Conservation (phyloP, 2,113 vertebrate genomes). For the Tinamus guttatus region DNA sequence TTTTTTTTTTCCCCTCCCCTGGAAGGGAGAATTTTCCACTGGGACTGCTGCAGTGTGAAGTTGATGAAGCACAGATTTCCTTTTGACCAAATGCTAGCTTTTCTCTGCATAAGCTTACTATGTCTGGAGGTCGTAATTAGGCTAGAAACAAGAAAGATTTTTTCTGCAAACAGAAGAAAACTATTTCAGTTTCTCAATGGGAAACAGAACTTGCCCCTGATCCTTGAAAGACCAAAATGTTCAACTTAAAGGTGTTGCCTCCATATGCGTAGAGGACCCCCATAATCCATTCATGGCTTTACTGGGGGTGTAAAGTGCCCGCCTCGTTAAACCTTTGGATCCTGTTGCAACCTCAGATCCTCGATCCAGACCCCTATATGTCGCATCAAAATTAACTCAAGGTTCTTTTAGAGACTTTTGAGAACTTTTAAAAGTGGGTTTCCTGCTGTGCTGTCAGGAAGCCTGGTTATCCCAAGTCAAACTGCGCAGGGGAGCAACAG, state of each 20-base stretch:
- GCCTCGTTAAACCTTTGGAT: neutral
- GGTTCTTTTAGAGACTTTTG: neutral
- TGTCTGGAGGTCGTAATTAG: neutral
- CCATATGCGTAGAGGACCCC: neutral
- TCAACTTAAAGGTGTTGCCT: neutral
- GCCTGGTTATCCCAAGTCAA: neutral
- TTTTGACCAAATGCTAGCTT: slow-evolving; percentile 55
- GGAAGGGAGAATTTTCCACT: slow-evolving; percentile 8
- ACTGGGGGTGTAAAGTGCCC: neutral
- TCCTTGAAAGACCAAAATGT: neutral
- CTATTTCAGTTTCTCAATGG: neutral
- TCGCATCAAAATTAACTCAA: neutral
- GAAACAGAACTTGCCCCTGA: neutral
- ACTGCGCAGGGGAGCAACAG: neutral
- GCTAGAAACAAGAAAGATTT: neutral
- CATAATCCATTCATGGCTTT: neutral
- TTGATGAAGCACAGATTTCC: slow-evolving; percentile 51
- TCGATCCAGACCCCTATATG: neutral
- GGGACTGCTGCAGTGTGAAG: slow-evolving; percentile 35
- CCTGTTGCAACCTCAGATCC: too few relatives aligned
- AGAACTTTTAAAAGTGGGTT: neutral
- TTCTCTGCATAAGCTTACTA: slow-evolving; percentile 48
- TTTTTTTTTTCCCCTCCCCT: slow-evolving; percentile 5
- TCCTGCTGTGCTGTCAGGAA: neutral
- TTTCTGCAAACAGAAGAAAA: neutral